Evolutionary conservation across 2,888 invertebrate species (phyloP).

Genomic region (Lottia scabra): DNA sequence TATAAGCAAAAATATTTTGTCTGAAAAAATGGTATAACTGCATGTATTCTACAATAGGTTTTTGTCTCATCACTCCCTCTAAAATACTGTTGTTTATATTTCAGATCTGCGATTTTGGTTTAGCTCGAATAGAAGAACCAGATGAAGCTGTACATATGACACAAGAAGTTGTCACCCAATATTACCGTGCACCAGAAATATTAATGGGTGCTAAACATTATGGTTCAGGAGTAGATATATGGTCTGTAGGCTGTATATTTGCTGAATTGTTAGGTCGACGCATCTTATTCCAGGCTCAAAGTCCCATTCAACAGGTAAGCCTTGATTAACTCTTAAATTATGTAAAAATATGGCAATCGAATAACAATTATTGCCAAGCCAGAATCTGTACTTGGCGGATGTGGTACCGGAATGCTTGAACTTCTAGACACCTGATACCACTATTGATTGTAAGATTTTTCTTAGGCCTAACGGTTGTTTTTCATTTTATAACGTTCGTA

Average conservation of each 20-base stretch:
- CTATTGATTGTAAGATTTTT: too few relatives aligned
- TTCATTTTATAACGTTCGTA: too few relatives aligned
- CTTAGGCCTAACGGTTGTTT: too few relatives aligned
- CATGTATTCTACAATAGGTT: too few relatives aligned
- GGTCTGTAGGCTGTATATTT: conserved; percentile 99
- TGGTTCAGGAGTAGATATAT: conserved; percentile 95
- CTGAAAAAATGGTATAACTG: too few relatives aligned
- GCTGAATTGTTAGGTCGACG: conserved; percentile 95
- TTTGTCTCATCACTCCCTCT: too few relatives aligned
- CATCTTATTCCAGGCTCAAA: conserved; percentile 98
- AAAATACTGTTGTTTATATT: conserved; percentile 20
- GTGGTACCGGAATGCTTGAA: too few relatives aligned
- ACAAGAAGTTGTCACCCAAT: conserved; percentile 99
- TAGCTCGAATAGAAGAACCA: conserved; percentile 97
- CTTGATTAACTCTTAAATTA: background rate
- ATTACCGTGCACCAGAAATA: conserved; percentile 98
- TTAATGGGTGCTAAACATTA: conserved; percentile 99
- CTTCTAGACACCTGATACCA: too few relatives aligned
- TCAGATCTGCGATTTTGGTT: conserved; percentile 98
- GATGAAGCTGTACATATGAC: conserved; percentile 94
- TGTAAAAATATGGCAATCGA: too few relatives aligned
- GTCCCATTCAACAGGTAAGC: conserved; percentile 91
- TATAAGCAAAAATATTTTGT: too few relatives aligned
- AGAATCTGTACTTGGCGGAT: background rate
- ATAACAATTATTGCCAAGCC: too few relatives aligned